Conservation (phyloP, 1,140 invertebrate genomes). For the Antheraea pernyi region DNA sequence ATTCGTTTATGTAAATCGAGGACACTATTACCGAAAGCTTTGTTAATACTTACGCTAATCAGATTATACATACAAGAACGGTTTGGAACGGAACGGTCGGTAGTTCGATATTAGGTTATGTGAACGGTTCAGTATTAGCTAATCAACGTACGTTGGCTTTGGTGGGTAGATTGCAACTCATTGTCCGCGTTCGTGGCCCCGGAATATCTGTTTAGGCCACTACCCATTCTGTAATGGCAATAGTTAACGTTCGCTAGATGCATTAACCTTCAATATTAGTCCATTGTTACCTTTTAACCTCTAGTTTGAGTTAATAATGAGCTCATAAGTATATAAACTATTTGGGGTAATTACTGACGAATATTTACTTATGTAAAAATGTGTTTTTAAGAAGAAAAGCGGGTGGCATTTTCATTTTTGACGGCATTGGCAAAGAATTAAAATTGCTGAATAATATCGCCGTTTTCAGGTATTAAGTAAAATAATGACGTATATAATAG, state of each 20-base stretch:
- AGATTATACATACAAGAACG: slow-evolving; percentile 77
- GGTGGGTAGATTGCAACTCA: slow-evolving; percentile 68
- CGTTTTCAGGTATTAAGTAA: too few species aligned
- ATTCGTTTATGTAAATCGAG: slow-evolving; percentile 49
- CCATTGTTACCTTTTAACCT: slow-evolving; percentile 13
- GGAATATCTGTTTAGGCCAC: slow-evolving; percentile 77
- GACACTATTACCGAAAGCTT: slow-evolving; percentile 59
- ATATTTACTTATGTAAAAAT: too few species aligned
- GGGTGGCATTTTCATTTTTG: too few species aligned
- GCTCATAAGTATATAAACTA: not conserved
- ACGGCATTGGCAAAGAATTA: too few species aligned
- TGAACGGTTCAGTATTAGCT: slow-evolving; percentile 72
- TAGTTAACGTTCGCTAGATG: slow-evolving; percentile 60
- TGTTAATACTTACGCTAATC: slow-evolving; percentile 74
- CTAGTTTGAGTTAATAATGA: not conserved
- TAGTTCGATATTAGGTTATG: slow-evolving; percentile 65
- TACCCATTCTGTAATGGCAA: slow-evolving; percentile 64
- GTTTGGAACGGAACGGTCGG: slow-evolving; percentile 60
- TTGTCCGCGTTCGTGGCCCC: slow-evolving; percentile 71
- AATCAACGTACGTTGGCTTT: slow-evolving; percentile 73
- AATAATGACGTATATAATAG: too few species aligned
- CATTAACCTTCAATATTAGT: slow-evolving; percentile 49
- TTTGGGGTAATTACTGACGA: not conserved
- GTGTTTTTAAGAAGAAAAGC: too few species aligned
- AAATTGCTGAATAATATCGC: too few species aligned